Evolutionary conservation across 2,113 vertebrate species (phyloP).

Genomic region (Heteronetta atricapilla): DNA sequence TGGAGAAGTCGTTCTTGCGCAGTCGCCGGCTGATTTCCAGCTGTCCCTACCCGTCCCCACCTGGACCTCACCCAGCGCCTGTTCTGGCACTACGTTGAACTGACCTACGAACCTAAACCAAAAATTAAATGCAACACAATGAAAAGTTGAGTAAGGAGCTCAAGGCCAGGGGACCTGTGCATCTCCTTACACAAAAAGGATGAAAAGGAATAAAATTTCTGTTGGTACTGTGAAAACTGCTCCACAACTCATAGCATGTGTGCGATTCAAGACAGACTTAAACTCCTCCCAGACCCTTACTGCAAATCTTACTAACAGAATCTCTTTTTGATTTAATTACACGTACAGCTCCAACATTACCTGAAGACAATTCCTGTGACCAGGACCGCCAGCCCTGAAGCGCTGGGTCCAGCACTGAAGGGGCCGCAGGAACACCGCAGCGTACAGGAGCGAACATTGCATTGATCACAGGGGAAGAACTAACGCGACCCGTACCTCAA

Average conservation of each 20-base stretch:
- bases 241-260: rapidly evolving
- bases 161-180: background rate
- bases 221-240: rapidly evolving
- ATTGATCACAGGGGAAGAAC: rapidly evolving
- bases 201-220: background rate
- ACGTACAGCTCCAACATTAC: background rate
- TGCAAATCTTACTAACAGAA: background rate
- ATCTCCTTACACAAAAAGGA: background rate
- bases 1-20: background rate
- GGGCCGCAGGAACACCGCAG: background rate
- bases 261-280: background rate
- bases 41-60: background rate
- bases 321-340: rapidly evolving
- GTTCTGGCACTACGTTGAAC: background rate
- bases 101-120: background rate
- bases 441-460: background rate
- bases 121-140: background rate
- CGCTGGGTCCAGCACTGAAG: background rate
- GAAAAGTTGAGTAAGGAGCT: background rate
- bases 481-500: rapidly evolving
- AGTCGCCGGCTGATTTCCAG: background rate
- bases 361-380: background rate
- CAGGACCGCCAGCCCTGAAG: background rate
- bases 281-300: background rate
- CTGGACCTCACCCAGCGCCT: rapidly evolving